phyloP scores from a whole-genome alignment of 2,113 vertebrate species.

The Triplophysa rosa region DNA sequence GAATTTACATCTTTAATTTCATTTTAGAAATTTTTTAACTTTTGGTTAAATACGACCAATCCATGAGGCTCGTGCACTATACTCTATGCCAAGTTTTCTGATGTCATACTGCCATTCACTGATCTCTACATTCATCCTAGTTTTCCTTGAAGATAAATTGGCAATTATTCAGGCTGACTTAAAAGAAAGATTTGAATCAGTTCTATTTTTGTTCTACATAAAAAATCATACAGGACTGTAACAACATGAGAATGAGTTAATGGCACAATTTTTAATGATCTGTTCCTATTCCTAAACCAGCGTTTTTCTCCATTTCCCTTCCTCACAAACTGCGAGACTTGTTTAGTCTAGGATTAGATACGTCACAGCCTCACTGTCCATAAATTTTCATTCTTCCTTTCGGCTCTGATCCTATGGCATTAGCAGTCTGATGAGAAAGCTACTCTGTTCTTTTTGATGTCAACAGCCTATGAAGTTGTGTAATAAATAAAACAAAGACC shows the following conservation, averaged over 20 bases:
- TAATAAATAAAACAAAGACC: slow-evolving; percentile 50
- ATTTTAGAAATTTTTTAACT: too few species aligned
- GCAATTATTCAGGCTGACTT: too few species aligned
- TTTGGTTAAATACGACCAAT: too few species aligned
- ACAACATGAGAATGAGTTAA: not conserved
- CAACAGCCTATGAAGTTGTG: slow-evolving; percentile 34
- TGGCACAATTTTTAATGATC: slow-evolving; percentile 50
- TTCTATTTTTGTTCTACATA: not conserved
- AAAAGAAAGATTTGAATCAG: too few species aligned
- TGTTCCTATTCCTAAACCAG: slow-evolving; percentile 27
- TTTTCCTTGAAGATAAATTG: too few species aligned
- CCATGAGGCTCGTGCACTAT: too few species aligned
- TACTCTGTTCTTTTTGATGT: slow-evolving; percentile 42
- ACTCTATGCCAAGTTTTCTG: too few species aligned
- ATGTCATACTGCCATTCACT: too few species aligned
- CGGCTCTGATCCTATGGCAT: slow-evolving; percentile 21
- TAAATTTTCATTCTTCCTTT: slow-evolving; percentile 24
- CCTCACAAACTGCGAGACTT: slow-evolving; percentile 67
- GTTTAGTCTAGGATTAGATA: slow-evolving; percentile 72
- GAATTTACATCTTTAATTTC: too few species aligned
- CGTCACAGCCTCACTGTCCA: slow-evolving; percentile 65
- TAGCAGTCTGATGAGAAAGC: slow-evolving; percentile 26
- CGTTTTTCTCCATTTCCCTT: slow-evolving; percentile 45
- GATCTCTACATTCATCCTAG: too few species aligned
- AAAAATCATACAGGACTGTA: not conserved